Evolutionary conservation across 2,113 vertebrate genomes (phyloP).

Genomic region (Glareola pratincola): DNA sequence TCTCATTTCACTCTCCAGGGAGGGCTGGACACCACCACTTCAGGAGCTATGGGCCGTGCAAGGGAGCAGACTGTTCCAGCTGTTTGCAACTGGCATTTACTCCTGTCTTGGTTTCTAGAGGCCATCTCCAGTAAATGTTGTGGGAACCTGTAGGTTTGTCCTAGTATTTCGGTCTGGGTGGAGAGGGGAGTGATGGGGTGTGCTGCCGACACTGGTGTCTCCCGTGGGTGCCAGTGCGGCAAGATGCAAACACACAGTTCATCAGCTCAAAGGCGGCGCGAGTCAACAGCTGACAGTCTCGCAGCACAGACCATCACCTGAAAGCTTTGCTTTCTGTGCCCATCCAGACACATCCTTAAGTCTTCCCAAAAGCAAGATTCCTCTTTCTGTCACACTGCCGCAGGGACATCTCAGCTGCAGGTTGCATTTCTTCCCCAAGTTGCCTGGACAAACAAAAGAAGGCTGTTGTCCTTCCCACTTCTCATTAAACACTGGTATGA

Average conservation of each 20-base stretch:
- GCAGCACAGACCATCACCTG: fast-evolving
- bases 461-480: not conserved
- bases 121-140: not conserved
- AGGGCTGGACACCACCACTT: not conserved
- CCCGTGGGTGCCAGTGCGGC: not conserved
- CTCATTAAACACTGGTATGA: not conserved
- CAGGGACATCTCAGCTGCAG: not conserved
- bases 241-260: not conserved
- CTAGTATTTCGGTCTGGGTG: not conserved
- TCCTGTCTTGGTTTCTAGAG: not conserved
- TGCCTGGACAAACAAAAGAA: not conserved
- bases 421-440: not conserved
- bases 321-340: not conserved
- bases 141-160: not conserved
- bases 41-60: fast-evolving
- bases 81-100: not conserved
- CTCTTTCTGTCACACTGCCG: not conserved
- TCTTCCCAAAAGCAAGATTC: not conserved
- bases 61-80: not conserved
- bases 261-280: not conserved
- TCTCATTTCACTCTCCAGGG: not conserved
- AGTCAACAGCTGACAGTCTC: not conserved
- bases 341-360: no score
- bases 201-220: not conserved
- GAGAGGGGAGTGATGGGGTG: not conserved